These are phyloP conservation scores for Sarcophaga subvicina DNA, from an alignment of 2,888 invertebrate species.

Conservation along the genomic window DNA sequence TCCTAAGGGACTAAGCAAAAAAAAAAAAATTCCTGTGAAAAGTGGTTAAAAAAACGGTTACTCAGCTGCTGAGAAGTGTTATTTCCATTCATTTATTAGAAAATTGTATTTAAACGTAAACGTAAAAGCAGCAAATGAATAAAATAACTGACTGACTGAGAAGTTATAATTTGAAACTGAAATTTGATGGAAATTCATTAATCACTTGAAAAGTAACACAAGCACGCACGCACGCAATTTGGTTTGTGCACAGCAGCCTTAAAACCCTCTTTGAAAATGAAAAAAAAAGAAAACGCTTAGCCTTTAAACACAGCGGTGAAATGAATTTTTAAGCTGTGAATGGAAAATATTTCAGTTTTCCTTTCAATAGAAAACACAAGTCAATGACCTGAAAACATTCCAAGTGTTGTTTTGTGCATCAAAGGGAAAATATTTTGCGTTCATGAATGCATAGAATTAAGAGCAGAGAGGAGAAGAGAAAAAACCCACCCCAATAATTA, in stretches of 20 bases:
- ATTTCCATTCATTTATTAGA: constrained; percentile 45
- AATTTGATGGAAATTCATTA: constrained; percentile 58
- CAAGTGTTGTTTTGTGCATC: background rate
- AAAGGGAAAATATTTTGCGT: background rate
- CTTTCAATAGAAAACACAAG: constrained; percentile 1
- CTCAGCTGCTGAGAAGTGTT: constrained; percentile 48
- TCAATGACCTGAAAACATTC: constrained; percentile 54
- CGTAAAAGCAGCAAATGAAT: background rate
- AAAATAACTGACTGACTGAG: background rate
- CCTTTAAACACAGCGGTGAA: background rate
- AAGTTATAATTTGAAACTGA: background rate
- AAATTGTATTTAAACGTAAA: constrained; percentile 9
- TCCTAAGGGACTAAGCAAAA: constrained; percentile 58
- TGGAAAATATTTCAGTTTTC: background rate
- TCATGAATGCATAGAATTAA: background rate
- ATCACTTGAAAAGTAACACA: constrained; percentile 51
- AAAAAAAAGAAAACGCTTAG: background rate
- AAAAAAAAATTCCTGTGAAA: constrained; percentile 36
- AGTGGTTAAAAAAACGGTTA: background rate
- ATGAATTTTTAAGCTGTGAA: constrained; percentile 11
- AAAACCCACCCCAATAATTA: constrained; percentile 63
- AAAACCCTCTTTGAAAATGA: constrained; percentile 18
- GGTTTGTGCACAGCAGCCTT: background rate
- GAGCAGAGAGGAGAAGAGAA: background rate
- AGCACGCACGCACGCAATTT: constrained; percentile 57